Percentiles rank a stretch among this genome's conserved stretches.
Evolutionary conservation across 2,888 invertebrate genomes (phyloP).

Genomic region (Portevinia maculata): DNA sequence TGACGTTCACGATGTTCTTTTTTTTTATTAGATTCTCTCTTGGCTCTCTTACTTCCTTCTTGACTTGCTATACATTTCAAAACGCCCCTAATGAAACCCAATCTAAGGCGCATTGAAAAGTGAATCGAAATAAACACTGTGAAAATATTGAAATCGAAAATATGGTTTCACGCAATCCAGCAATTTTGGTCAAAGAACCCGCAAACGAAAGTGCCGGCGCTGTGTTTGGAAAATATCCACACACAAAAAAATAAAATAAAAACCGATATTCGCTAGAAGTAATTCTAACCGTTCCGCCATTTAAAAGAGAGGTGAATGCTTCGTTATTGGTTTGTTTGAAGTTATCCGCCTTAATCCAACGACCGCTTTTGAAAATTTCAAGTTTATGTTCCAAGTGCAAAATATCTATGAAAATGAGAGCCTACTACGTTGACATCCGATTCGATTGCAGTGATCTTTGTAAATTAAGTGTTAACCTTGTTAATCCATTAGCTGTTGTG

Average conservation of each 20-base stretch:
- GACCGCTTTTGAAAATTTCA: constrained; percentile 33
- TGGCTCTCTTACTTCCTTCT: no score
- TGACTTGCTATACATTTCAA: no score
- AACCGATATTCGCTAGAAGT: not conserved
- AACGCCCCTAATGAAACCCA: not conserved
- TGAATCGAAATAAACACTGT: not conserved
- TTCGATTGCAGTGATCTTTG: not conserved
- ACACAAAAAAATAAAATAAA: not conserved
- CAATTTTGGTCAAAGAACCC: constrained; percentile 30
- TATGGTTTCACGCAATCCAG: not conserved
- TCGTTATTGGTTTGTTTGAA: constrained; percentile 2
- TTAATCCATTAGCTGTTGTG: constrained; percentile 28
- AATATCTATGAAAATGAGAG: constrained; percentile 37
- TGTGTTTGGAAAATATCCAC: not conserved
- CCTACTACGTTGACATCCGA: constrained; percentile 49
- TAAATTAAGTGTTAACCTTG: constrained; percentile 33
- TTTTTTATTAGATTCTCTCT: no score
- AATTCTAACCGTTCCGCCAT: constrained; percentile 7
- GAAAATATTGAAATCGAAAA: constrained; percentile 6
- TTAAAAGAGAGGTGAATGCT: constrained; percentile 49
- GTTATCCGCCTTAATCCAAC: constrained; percentile 12
- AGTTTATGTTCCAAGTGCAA: constrained; percentile 61
- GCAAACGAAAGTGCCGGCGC: constrained; percentile 19
- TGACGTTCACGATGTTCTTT: no score
- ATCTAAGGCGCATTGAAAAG: not conserved